Evolutionary conservation across 2,113 vertebrate species (phyloP).

Genomic region (Pseudois nayaur): DNA sequence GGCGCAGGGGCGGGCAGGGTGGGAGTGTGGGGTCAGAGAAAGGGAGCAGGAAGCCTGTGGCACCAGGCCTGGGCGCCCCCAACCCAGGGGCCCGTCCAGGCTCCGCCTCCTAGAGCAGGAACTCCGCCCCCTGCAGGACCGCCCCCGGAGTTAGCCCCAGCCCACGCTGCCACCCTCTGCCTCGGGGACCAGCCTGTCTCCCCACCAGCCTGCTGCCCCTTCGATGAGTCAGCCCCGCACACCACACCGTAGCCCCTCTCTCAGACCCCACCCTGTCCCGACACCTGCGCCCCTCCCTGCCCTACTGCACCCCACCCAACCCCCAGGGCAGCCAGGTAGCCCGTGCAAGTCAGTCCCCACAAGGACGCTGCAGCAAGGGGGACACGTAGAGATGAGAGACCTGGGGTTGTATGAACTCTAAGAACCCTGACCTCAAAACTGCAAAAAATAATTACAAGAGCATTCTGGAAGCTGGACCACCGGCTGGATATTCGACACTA

Average conservation of each 20-base stretch:
- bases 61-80: neutral
- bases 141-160: neutral
- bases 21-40: too few species aligned
- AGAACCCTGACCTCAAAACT: neutral
- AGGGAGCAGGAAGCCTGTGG: neutral
- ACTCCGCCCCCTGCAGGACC: neutral
- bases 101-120: neutral
- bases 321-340: neutral
- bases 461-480: neutral
- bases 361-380: neutral
- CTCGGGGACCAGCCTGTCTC: neutral
- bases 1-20: neutral
- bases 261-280: neutral
- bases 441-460: neutral
- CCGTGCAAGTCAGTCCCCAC: neutral
- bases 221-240: too few species aligned
- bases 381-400: neutral
- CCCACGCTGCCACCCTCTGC: neutral
- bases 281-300: fast-evolving
- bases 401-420: neutral
- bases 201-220: neutral
- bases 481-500: neutral
- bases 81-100: neutral
- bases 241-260: neutral
- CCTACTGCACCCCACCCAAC: neutral